Base-by-base conservation (phyloP, 2,888 invertebrate genomes). In the Tachina fera region DNA sequence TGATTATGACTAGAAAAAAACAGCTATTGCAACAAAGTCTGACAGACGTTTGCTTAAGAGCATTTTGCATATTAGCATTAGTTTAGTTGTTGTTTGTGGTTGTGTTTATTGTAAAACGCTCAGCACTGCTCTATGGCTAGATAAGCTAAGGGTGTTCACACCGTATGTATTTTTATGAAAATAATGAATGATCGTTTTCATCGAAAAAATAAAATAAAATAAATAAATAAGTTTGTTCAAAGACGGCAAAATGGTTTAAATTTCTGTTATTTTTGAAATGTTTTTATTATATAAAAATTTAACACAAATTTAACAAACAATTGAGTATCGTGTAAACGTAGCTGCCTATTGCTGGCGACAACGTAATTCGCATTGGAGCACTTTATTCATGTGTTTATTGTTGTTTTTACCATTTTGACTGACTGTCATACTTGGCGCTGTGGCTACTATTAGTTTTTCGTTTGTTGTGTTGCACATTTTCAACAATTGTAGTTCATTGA, bases 291-390 rank as follows among this genome's bases (percentile, higher is more conserved):
- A 31, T 31, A 31, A 31, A 31, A 16, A 8, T 53, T 53, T 53
- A 9, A 53, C 51, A 9, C 10, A 53, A 16, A 61, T 41, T 16
- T 43, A 16, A 9, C 3, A 41, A 61, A 16, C 11, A 16, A 3
- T 5, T 22, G 9, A 16, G 11, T 9, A 9, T 31, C 58, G 43
- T 43, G 43, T 61, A 61, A 43, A 43, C 61, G 43, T 1, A 1
- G 9, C 43, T 16, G 49, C 41, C 51, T 60, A 63, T 65, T 68
- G 77, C 77, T 76, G 84, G 81, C 84, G 81, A 82, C 87, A 84
- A 84, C 71, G 78, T 78, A 78, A 87, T 86, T 84, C 84, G 77
- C 78, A 47, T 78, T 70, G 72, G 71, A 87, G 80, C 83, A 71
- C 84, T 87, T 82, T 80, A 41, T 75, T 70, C 56, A 78, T 83